phyloP scores from a whole-genome alignment of 1,140 invertebrate genomes.

The Hormaphis cornu region DNA sequence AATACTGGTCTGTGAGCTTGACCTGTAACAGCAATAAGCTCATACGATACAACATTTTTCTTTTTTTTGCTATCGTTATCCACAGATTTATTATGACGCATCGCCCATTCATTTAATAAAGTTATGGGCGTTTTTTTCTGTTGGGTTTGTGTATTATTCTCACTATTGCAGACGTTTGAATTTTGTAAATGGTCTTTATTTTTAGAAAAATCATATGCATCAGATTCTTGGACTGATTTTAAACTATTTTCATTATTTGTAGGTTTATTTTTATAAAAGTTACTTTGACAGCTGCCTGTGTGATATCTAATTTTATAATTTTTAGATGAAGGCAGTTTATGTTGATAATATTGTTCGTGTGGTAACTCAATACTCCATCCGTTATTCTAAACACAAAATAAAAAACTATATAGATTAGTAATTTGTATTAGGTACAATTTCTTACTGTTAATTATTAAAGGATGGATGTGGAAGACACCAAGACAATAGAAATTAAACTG shows the following conservation, averaged over 20 bases:
- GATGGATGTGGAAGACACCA: too few relatives aligned
- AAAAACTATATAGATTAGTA: too few relatives aligned
- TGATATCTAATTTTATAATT: too few relatives aligned
- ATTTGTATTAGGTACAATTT: too few relatives aligned
- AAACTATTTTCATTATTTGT: neutral
- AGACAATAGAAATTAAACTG: too few relatives aligned
- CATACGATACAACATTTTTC: neutral
- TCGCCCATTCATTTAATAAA: conserved; percentile 7
- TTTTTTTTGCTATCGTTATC: neutral
- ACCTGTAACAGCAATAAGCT: neutral
- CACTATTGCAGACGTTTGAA: neutral
- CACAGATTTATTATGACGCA: neutral
- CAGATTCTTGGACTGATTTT: neutral
- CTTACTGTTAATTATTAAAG: too few relatives aligned
- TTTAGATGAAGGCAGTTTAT: neutral
- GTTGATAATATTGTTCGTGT: too few relatives aligned
- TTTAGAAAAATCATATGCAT: neutral
- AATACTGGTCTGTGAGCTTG: neutral
- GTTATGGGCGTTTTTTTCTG: neutral
- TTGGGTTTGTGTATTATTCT: neutral
- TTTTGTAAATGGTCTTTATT: neutral
- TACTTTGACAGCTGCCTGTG: too few relatives aligned
- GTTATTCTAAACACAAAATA: too few relatives aligned
- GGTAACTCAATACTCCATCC: too few relatives aligned
- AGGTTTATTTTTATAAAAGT: too few relatives aligned